Evolutionary conservation across 2,113 vertebrate species (phyloP), one percentile per base, ranked within the genome.

Genomic region (Zosterops japonicus): DNA sequence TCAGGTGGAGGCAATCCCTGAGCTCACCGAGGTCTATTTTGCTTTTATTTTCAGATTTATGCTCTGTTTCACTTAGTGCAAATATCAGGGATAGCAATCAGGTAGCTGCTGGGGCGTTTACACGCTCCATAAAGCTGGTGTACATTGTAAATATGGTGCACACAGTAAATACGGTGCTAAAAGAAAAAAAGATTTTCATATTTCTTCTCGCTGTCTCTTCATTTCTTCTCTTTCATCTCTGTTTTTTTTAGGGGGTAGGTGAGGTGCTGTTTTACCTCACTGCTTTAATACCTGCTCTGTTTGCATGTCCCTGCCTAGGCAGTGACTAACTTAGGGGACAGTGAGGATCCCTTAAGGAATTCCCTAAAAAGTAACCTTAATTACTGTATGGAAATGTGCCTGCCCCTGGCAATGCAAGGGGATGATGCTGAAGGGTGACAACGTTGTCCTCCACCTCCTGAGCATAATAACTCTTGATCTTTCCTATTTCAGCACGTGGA

Each of bases 321-420:
- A 72, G 60, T 12, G 39, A 75, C 90, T 59, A 47, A 55, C 69
- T 65, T n/a, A 23, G 29, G 79, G 60, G 27, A 35, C 31, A 65
- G 50, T 39, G 61, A 31, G 63, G 52, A 59, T 71, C 76, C 84
- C 87, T 92, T 24, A 25, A 96, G 87, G 83, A 93, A 96, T 95
- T 93, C 74, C 67, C 80, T 83, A 61, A 84, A 91, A 92, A 25
- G 27, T 42, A 94, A 78, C 56, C 31, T 86, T 97, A 96, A 95
- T 96, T 94, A 96, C 85, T 89, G 29, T 28, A 47, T 85, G 87
- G 74, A 95, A 94, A 90, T 80, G 57, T 39, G 21, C 50, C 74
- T 81, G 89, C 91, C 89, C 61, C 60, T 77, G 79, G 87, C 81
- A 44, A 21, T 82, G 59, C 44, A 83, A 83, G 50, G 60, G 72